Conservation (phyloP, 1,140 invertebrate genomes). For the Mizuhopecten yessoensis region DNA sequence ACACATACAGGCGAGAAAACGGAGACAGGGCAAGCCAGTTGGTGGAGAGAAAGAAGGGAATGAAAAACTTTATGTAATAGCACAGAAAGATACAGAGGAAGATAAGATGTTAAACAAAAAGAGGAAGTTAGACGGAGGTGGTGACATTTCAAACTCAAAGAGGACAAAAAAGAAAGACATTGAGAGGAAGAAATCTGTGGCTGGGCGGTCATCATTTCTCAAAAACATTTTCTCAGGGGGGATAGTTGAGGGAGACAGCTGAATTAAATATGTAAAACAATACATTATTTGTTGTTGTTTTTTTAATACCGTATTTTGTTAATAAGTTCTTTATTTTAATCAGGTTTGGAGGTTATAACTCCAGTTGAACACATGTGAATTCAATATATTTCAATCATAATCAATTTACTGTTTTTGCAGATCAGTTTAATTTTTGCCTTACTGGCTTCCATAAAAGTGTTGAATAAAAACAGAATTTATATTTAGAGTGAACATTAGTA, state of each 20-base stretch:
- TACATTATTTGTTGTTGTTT: background rate
- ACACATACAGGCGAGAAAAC: constrained; percentile 55
- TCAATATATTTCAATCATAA: too few species aligned
- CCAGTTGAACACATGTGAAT: too few species aligned
- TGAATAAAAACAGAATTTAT: too few species aligned
- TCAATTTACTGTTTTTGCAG: too few species aligned
- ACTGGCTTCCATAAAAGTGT: too few species aligned
- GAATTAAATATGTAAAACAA: background rate
- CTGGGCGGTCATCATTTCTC: constrained; percentile 69
- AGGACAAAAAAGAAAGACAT: constrained; percentile 55
- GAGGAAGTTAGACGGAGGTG: constrained; percentile 50
- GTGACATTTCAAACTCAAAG: constrained; percentile 48
- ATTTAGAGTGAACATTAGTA: too few species aligned
- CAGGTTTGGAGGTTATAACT: too few species aligned
- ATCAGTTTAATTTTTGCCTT: too few species aligned
- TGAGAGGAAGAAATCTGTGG: constrained; percentile 54
- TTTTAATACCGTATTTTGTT: too few species aligned
- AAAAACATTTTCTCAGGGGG: constrained; percentile 72
- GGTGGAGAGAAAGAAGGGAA: constrained; percentile 47
- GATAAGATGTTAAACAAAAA: constrained; percentile 72
- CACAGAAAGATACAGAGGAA: constrained; percentile 77
- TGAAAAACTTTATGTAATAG: constrained; percentile 64
- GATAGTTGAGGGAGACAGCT: background rate
- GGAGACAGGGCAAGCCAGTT: constrained; percentile 60
- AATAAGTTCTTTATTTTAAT: too few species aligned